Base-by-base conservation (phyloP, 2,888 invertebrate genomes). In the Bellardia pandia region DNA sequence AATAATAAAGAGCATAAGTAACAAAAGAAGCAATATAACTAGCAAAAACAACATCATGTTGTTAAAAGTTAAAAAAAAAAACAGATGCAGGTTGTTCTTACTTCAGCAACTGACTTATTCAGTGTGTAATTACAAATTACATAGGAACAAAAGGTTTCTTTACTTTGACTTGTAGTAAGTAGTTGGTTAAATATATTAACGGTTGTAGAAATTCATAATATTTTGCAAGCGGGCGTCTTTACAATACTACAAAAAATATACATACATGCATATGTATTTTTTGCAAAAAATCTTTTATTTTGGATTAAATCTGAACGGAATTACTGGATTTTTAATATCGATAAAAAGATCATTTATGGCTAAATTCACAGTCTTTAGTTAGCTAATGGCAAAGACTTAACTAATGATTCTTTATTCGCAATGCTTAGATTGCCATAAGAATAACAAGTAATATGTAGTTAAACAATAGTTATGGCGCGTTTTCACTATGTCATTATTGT, bases 71-170 rank as follows among this genome's bases (percentile, higher is more conserved):
- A n/a, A 23, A 68, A 76, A 51, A 37, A 51, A 14, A 51, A 14
- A 9, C 60, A 82, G 60, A 53, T 62, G 76, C 82, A 42, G 68
- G 62, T 69, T 16, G 75, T n/a, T 51, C 13, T 45, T 33, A 13
- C 9, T 60, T 7, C 40, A 14, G 62, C 37, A 58, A 30, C 13
- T 62, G 2, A 60, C 33, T 68, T 45, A 11, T 37, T 48, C 30
- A 53, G 23, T 30, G 51, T 62, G 30, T 42, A 68, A 56, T 64
- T 64, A 62, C n/a, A 66, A 66, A 66, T 66, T 42, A 23, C 23
- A 23, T 23, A 13, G 11, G 45, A 72, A 4, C 60, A 79, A 64
- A 42, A 53, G 64, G 62, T 30, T 64, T 56, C 16, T 60, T 60
- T 60, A 33, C n/a, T 37, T 66, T 51, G 42, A 14, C 5, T 33